A percentile compares a stretch with the other conserved stretches of the same genome.
phyloP scores from a whole-genome alignment of 2,113 vertebrate species.

The Plecturocebus donacophilus region DNA sequence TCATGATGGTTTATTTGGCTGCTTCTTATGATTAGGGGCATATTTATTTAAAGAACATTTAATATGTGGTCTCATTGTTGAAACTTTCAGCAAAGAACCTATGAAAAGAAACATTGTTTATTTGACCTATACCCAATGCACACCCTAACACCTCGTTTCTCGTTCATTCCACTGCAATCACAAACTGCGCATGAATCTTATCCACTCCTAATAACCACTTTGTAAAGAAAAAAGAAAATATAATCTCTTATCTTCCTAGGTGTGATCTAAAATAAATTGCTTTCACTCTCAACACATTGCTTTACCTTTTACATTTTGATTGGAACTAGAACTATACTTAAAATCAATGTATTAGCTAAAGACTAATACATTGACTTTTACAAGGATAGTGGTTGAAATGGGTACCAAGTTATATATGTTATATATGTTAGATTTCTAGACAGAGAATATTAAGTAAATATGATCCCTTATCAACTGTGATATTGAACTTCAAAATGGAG shows the following conservation, averaged over 20 bases:
- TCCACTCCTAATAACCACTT: background rate
- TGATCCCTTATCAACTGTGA: background rate
- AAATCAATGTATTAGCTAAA: background rate
- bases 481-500: constrained; percentile 19
- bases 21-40: background rate
- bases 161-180: background rate
- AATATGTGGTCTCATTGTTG: background rate
- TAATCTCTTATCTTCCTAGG: background rate
- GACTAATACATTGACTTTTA: background rate
- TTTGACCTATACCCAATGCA: background rate
- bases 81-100: background rate
- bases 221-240: background rate
- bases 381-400: background rate
- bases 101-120: background rate
- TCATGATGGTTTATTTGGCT: background rate
- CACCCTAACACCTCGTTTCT: background rate
- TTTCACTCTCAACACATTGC: background rate
- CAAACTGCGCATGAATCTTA: background rate
- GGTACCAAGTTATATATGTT: background rate
- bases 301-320: constrained; percentile 37
- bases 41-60: constrained; percentile 44
- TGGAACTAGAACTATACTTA: background rate
- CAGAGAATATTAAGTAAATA: constrained; percentile 47
- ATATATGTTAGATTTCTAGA: background rate
- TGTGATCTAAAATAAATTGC: background rate